These are phyloP conservation scores for Haliclona indistincta DNA, from an alignment of 37 sponge, comb jelly and placozoan species.

Conservation along the genomic window DNA sequence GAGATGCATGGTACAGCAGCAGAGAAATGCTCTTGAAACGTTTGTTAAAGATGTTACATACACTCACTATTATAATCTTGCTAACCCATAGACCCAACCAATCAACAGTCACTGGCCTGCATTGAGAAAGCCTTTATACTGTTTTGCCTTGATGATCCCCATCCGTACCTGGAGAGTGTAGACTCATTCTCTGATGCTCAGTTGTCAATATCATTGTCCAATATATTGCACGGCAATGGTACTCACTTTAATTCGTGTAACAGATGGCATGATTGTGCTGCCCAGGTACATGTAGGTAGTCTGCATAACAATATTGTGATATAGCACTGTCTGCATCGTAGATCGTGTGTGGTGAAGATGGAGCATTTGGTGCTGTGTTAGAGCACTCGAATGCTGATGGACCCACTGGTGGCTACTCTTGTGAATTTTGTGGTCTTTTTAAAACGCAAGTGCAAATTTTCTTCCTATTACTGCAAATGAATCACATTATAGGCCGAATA, in stretches of 20 bases:
- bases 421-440: constrained; percentile 30
- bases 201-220: constrained; percentile 36
- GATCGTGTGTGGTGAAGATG: constrained; percentile 70
- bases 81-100: constrained; percentile 52
- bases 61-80: no score
- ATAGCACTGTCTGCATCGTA: constrained; percentile 12
- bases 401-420: constrained; percentile 24
- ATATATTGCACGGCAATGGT: constrained; percentile 83
- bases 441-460: no score
- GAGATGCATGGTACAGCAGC: constrained; percentile 71
- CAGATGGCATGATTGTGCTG: constrained; percentile 86
- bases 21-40: constrained; percentile 66
- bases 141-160: constrained; percentile 65
- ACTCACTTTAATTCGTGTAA: constrained; percentile 59
- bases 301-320: background rate
- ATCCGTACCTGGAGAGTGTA: constrained; percentile 17
- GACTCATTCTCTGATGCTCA: constrained; percentile 3
- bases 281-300: constrained; percentile 49
- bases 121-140: constrained; percentile 66
- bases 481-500: no score
- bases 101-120: constrained; percentile 33
- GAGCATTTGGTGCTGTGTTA: constrained; percentile 49
- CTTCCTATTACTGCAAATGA: no score
- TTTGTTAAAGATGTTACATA: no score
- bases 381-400: constrained; percentile 87